Conservation (phyloP, 2,888 invertebrate genomes). For the Clusia tigrina region DNA sequence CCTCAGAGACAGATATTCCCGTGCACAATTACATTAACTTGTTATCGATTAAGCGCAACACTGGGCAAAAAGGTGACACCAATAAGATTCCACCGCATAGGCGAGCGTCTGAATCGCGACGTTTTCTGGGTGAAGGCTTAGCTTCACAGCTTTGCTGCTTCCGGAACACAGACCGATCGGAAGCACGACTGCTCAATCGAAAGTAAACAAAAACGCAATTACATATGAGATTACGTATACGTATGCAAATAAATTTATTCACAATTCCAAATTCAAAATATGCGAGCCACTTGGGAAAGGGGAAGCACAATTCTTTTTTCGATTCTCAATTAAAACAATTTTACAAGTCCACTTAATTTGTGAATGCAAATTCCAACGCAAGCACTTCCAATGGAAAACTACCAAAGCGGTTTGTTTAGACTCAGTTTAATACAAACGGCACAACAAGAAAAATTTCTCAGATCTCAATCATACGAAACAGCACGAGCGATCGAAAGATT, state of each 20-base stretch:
- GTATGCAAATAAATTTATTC: no score
- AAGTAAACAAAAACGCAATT: background rate
- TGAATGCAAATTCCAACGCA: background rate
- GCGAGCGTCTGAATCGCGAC: background rate
- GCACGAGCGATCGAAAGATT: conserved; percentile 47
- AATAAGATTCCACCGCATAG: background rate
- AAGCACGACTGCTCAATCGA: background rate
- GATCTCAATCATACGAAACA: no score
- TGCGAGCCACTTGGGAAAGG: no score
- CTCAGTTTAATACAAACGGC: background rate
- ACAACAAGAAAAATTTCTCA: background rate
- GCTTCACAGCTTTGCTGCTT: no score
- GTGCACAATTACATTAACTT: conserved; percentile 5
- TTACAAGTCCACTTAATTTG: conserved; percentile 3
- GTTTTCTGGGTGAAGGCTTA: background rate
- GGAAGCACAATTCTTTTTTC: no score
- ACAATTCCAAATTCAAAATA: no score
- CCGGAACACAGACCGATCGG: background rate
- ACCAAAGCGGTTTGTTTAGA: background rate
- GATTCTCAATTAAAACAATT: background rate
- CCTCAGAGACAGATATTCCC: no score
- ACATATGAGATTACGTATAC: background rate
- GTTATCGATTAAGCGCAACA: background rate
- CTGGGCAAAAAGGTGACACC: background rate
- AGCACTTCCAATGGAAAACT: conserved; percentile 2